Percentiles rank a stretch among this genome's conserved stretches.
These are phyloP conservation scores for Schrankia costaestrigalis DNA, from an alignment of 2,888 invertebrate genomes.

Conservation along the genomic window DNA sequence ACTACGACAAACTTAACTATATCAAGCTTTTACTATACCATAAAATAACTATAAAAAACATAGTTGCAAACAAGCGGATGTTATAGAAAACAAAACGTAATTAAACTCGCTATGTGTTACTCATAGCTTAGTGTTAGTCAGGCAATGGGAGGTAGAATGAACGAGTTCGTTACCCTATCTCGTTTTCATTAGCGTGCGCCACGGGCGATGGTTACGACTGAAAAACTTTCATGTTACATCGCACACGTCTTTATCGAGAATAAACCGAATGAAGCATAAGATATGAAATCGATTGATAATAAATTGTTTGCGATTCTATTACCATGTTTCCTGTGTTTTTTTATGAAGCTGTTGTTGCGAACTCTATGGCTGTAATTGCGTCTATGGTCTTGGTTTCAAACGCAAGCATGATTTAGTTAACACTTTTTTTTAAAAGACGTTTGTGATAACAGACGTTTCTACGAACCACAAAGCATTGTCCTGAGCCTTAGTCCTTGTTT, in stretches of 20 bases:
- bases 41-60: too few relatives aligned
- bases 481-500: background rate
- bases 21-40: too few relatives aligned
- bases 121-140: constrained; percentile 15
- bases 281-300: constrained; percentile 12
- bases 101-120: background rate
- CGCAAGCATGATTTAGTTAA: background rate
- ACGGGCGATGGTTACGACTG: constrained; percentile 51
- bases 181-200: constrained; percentile 65
- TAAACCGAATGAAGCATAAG: constrained; percentile 18
- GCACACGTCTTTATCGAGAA: constrained; percentile 31
- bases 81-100: background rate
- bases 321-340: too few relatives aligned
- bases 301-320: too few relatives aligned
- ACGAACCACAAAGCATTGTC: background rate
- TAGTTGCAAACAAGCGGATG: too few relatives aligned
- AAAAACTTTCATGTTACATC: constrained; percentile 54
- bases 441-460: too few relatives aligned
- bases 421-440: too few relatives aligned
- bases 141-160: constrained; percentile 37
- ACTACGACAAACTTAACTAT: too few relatives aligned
- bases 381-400: too few relatives aligned
- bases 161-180: constrained; percentile 68
- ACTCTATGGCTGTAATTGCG: too few relatives aligned
- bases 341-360: too few relatives aligned